phyloP scores from a whole-genome alignment of 1,140 invertebrate genomes.

The Cydia fagiglandana region DNA sequence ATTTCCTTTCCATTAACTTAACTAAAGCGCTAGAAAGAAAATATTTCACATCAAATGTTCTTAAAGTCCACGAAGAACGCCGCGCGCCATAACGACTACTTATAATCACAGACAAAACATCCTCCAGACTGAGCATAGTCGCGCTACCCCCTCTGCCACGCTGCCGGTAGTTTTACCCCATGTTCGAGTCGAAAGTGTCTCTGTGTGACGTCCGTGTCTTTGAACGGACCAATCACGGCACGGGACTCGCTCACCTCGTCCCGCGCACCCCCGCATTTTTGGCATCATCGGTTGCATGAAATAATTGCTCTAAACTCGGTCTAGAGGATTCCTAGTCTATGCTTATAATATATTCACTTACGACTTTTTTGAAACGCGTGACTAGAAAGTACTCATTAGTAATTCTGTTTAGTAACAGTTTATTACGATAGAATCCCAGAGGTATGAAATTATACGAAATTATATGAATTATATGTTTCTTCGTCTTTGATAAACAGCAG shows the following conservation, averaged over 20 bases:
- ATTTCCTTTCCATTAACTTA: background rate
- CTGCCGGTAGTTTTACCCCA: too few relatives aligned
- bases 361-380: background rate
- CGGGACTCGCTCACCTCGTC: too few relatives aligned
- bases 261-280: too few relatives aligned
- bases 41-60: background rate
- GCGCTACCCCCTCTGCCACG: too few relatives aligned
- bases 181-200: too few relatives aligned
- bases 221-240: too few relatives aligned
- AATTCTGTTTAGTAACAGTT: background rate
- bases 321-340: too few relatives aligned
- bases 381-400: background rate
- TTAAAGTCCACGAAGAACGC: background rate
- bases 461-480: background rate
- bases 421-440: background rate
- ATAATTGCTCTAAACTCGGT: too few relatives aligned
- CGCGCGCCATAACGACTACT: background rate
- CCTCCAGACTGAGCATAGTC: too few relatives aligned
- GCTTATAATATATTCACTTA: background rate
- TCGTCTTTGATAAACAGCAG: background rate
- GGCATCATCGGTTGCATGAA: too few relatives aligned
- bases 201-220: too few relatives aligned
- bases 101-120: too few relatives aligned
- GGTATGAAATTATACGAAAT: background rate
- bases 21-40: background rate